These are phyloP conservation scores for Tachysurus fulvidraco DNA, from an alignment of 2,113 vertebrate genomes.

Conservation along the genomic window DNA sequence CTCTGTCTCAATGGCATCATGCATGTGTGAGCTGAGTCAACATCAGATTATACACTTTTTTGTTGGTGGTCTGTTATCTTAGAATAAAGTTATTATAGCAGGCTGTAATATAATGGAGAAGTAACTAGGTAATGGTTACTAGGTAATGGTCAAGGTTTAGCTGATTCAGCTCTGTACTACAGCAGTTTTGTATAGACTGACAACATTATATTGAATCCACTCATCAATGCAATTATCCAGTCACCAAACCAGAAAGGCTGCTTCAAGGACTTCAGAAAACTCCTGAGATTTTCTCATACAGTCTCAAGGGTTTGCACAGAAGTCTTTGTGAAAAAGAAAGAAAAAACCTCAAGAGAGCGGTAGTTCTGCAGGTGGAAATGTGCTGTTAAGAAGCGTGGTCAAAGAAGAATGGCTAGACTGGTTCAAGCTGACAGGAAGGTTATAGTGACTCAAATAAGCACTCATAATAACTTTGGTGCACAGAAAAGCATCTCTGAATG, in stretches of 20 bases:
- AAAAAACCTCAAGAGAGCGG: neutral
- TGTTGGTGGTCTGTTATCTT: conserved; percentile 9
- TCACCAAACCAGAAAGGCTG: neutral
- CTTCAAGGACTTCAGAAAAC: neutral
- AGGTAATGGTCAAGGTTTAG: neutral
- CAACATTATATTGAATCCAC: neutral
- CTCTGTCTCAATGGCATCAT: conserved; percentile 5
- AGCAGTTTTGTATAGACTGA: neutral
- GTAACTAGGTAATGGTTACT: neutral
- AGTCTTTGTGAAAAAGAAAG: neutral
- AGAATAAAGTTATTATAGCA: neutral
- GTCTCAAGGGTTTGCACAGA: neutral
- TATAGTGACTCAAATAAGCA: neutral
- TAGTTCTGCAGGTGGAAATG: neutral
- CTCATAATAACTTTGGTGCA: neutral
- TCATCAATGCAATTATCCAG: too few relatives aligned
- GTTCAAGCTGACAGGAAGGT: neutral
- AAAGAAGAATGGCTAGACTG: neutral
- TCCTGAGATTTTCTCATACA: neutral
- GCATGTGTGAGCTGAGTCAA: conserved; percentile 60
- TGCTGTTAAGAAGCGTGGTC: neutral
- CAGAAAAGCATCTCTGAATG: neutral
- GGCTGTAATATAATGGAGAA: neutral
- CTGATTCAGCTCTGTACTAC: neutral
- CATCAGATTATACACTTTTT: conserved; percentile 47